Evolutionary conservation across 1,140 invertebrate species (phyloP).

Genomic region (Eurosta solidaginis): DNA sequence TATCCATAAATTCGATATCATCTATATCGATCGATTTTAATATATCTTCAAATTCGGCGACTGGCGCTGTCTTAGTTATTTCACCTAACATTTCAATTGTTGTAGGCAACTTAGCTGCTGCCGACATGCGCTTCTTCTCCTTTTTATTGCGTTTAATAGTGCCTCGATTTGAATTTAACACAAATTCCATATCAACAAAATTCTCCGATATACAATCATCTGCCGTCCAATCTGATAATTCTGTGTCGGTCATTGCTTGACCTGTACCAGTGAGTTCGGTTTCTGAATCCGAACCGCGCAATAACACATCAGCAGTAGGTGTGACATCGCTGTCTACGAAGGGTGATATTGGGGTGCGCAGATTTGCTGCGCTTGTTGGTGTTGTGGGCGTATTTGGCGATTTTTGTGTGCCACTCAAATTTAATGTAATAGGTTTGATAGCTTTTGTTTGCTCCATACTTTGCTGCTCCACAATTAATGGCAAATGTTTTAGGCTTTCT

Average conservation of each 20-base stretch:
- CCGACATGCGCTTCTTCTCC: constrained; percentile 45
- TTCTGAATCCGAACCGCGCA: constrained; percentile 59
- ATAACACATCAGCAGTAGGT: constrained; percentile 48
- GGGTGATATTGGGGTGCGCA: constrained; percentile 38
- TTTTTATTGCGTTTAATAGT: constrained; percentile 62
- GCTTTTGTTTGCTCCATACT: constrained; percentile 43
- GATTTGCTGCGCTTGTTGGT: constrained; percentile 36
- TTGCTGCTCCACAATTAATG: constrained; percentile 48
- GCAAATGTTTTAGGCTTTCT: constrained; percentile 55
- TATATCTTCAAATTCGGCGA: constrained; percentile 50
- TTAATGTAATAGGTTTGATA: constrained; percentile 49
- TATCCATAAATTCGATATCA: constrained; percentile 77
- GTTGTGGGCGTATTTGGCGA: constrained; percentile 41
- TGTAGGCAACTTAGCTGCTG: constrained; percentile 44
- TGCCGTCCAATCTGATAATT: constrained; percentile 82
- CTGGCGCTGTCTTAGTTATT: constrained; percentile 50
- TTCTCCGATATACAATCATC: constrained; percentile 78
- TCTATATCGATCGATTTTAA: constrained; percentile 56
- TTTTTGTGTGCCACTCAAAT: constrained; percentile 41
- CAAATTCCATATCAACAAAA: constrained; percentile 69
- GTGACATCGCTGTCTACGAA: constrained; percentile 55
- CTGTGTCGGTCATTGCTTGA: constrained; percentile 78
- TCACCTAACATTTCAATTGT: constrained; percentile 52
- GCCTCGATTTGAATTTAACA: constrained; percentile 65
- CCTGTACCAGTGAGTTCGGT: constrained; percentile 69